Base-by-base conservation (phyloP, 1,140 invertebrate species). In the Solenopsis fugax region DNA sequence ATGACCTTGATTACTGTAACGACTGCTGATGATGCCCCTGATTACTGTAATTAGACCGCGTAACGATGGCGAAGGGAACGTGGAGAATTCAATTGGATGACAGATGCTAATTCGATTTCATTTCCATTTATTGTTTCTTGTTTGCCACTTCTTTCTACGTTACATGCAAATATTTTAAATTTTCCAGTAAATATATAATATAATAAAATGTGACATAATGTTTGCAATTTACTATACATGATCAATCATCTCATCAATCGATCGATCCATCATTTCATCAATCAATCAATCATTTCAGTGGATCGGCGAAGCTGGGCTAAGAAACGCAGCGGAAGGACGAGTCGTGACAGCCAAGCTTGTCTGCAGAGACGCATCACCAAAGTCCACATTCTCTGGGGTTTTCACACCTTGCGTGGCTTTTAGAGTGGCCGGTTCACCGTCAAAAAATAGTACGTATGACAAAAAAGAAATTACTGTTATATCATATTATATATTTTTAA, bases 391-490 rank as follows among this genome's bases (percentile, higher is more conserved):
- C 76, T 93, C 96, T 34, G 95, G 96, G 48, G 95, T 97, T n/a
- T 98, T 98, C 93, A 97, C 97, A 4, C 98, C 98, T 0, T 98
- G 98, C 88, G 97, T 98, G 34, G 97, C 97, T 12, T 98, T 98
- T 92, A 96, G 98, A 87, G 97, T 98, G 9, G 97, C 97, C 77
- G 98, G 98, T 37, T 97, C 97, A 56, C 97, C 98, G 24, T 95
- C 96, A 0, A 97, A 96, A 94, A 96, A 95, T 72, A 98, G 98
- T 98, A 95, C 96, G 95, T 95, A 88, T 41, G 10, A 69, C 5
- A 9, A 58, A 9, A 77, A 76, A 88, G 18, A 37, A 7, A 29
- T 60, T 56, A 50, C 9, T 4, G 9, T 29, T 41, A 1, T 64
- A 4, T 12, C 37, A 37, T n/a, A 4, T 12, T 65, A 37, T n/a